Evolutionary conservation across 2,113 vertebrate species (phyloP).

Genomic region (Elaphurus davidianus): DNA sequence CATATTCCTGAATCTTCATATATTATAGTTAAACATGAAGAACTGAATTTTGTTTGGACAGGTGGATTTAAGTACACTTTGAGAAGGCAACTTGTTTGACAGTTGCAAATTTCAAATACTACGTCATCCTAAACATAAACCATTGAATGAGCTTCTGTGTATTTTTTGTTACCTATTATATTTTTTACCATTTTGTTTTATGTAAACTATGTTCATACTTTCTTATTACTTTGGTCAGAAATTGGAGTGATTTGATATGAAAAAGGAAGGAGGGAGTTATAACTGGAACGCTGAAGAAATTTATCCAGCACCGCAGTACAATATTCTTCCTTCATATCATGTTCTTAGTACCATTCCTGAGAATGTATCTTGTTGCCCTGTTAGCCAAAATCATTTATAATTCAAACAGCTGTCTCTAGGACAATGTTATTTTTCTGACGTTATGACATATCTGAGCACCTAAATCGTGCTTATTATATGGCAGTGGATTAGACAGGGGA

Average conservation of each 20-base stretch:
- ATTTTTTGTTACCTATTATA: background rate
- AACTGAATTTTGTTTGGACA: slow-evolving; percentile 30
- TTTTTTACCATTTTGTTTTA: background rate
- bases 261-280: background rate
- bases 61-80: slow-evolving; percentile 34
- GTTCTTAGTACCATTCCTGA: background rate
- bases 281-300: background rate
- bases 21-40: background rate
- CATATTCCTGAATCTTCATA: background rate
- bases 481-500: no score
- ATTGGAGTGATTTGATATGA: background rate
- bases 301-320: background rate
- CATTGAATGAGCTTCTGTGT: background rate
- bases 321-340: background rate
- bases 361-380: background rate
- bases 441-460: background rate
- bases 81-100: slow-evolving; percentile 45
- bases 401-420: background rate
- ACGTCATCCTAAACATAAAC: background rate
- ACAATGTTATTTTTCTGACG: background rate
- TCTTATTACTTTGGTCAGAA: slow-evolving; percentile 17
- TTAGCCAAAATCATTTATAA: background rate
- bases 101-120: background rate
- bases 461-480: background rate
- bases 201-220: background rate